Evolutionary conservation across 2,797 vertebrate genomes (phyloP).

Genomic region (Mormyrops boulengeri): DNA sequence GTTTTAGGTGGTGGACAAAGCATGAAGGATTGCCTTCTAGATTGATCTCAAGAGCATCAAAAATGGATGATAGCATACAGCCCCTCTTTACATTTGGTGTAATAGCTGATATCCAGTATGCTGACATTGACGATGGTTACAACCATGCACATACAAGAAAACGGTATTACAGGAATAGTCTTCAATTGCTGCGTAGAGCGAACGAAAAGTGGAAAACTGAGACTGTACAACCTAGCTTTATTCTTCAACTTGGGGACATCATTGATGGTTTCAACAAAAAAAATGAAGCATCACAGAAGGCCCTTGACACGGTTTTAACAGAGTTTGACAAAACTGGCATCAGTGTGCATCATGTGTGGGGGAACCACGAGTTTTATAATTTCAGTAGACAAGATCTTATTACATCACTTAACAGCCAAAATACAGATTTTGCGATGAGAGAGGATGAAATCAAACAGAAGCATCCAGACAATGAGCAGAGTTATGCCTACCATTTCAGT

Average conservation of each 20-base stretch:
- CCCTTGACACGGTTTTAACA: constrained; percentile 63
- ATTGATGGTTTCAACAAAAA: constrained; percentile 79
- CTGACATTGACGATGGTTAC: constrained; percentile 74
- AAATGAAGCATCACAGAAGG: constrained; percentile 52
- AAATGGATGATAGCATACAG: constrained; percentile 35
- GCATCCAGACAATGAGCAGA: constrained; percentile 18
- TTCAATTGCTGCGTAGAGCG: constrained; percentile 63
- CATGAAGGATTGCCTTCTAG: constrained; percentile 8
- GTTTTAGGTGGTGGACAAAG: constrained; percentile 21
- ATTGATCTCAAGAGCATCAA: neutral
- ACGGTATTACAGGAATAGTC: constrained; percentile 77
- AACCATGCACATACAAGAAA: constrained; percentile 57
- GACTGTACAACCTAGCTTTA: constrained; percentile 52
- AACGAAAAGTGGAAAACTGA: constrained; percentile 59
- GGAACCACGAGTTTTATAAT: constrained; percentile 94
- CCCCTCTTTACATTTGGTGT: constrained; percentile 77
- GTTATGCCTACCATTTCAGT: constrained; percentile 79
- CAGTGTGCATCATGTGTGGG: constrained; percentile 85
- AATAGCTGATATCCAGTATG: constrained; percentile 84
- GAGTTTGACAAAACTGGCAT: constrained; percentile 52
- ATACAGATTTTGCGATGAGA: constrained; percentile 24
- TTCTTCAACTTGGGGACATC: constrained; percentile 84
- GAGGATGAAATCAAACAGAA: neutral
- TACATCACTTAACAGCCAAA: constrained; percentile 66
- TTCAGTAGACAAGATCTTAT: constrained; percentile 69